Evolutionary conservation across 2,888 invertebrate genomes (phyloP).

Genomic region (Epistrophe grossulariae): DNA sequence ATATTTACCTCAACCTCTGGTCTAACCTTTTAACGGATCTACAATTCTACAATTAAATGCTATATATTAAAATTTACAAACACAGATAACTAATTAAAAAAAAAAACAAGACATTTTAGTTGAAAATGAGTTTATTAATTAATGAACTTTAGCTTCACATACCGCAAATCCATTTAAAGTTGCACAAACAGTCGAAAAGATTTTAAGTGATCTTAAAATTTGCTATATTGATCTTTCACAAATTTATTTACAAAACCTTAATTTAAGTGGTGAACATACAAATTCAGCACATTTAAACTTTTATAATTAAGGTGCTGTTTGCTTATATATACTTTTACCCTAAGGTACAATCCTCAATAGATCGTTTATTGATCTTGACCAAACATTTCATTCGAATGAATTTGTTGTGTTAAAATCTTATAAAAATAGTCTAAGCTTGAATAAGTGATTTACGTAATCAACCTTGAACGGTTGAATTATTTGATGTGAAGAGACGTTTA

Average conservation of each 20-base stretch:
- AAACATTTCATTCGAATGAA: background rate
- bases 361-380: constrained; percentile 24
- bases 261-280: background rate
- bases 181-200: background rate
- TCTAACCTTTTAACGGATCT: background rate
- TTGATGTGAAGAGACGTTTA: background rate
- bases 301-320: background rate
- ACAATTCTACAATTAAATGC: too few species aligned
- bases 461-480: background rate
- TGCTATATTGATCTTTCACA: constrained; percentile 6
- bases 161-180: background rate
- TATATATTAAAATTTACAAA: too few species aligned
- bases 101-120: background rate
- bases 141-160: background rate
- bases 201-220: background rate
- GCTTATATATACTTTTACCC: background rate
- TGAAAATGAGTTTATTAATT: background rate
- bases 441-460: background rate
- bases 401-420: background rate
- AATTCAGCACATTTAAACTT: background rate
- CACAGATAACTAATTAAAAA: too few species aligned
- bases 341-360: background rate
- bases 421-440: background rate
- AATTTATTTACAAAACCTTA: background rate
- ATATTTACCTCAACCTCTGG: background rate